Base-by-base conservation (phyloP, 2,113 vertebrate species). In the Crypturellus undulatus region DNA sequence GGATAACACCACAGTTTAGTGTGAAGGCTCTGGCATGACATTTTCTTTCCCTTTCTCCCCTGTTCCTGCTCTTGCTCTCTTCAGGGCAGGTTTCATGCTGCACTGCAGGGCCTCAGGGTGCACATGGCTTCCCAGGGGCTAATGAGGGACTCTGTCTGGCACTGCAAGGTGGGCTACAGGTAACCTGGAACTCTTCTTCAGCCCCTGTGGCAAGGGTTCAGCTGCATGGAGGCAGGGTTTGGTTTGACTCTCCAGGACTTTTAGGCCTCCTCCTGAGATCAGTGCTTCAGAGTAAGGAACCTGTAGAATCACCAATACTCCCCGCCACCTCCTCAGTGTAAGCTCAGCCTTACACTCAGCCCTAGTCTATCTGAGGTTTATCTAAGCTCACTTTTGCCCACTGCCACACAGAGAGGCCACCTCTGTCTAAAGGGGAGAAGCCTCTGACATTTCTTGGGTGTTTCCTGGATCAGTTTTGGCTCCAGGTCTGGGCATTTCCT, bases 1-100 rank as follows among this genome's bases (percentile, higher is more conserved):
- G 84, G 83, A 76, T 72, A 92, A 87, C 58, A 75, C 78, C 83
- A 78, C 83, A 91, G 69, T 90, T 90, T 87, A 88, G 38, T 2
- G 1, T 2, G 12, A 90, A 81, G 78, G 52, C 0, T 0, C 0
- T 2, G 34, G 68, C 26, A 64, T 60, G 68, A 79, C 79, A 83
- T 71, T 24, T 91, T 45, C 49, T 45, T 92, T 75, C 0, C 0
- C 34, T 56, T 87, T 58, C 59, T 85, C 83, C 82, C 58, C 68
- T 67, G 86, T 87, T 90, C 56, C 80, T 18, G 28, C 47, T 64
- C 43, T 47, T 71, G 69, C 69, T 72, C 43, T 73, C 86, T 75
- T 65, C 76, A 75, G 52, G 59, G 63, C 73, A 76, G 62, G 69
- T 86, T 75, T 85, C 92, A 10, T 22, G 45, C 0, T 2, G 81